Conservation (phyloP, 2,113 vertebrate genomes). For the Daphoenositta chrysoptera region DNA sequence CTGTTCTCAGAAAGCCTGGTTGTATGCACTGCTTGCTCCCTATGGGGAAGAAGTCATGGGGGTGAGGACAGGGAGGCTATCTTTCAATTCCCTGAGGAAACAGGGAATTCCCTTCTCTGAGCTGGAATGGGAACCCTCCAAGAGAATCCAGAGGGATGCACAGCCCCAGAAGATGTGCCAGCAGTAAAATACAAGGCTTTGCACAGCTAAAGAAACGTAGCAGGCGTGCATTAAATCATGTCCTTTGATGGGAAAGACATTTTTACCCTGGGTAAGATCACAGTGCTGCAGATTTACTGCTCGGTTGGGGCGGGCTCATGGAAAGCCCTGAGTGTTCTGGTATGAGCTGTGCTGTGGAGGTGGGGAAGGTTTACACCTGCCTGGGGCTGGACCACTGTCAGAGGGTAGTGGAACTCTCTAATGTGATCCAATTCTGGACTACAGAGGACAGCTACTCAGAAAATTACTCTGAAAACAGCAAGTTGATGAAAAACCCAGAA, state of each 20-base stretch:
- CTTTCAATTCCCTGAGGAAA: neutral
- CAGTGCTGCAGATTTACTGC: slow-evolving; percentile 5
- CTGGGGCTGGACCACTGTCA: neutral
- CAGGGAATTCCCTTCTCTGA: neutral
- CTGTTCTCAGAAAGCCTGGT: neutral
- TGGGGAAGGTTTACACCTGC: neutral
- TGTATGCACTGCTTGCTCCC: neutral
- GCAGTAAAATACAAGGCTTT: neutral
- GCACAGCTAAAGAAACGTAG: neutral
- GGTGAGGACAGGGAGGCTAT: neutral
- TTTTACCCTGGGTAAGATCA: neutral
- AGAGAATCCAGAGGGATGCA: neutral
- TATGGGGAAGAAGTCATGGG: neutral
- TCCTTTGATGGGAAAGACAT: neutral
- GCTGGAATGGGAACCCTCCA: neutral
- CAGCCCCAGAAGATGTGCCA: neutral
- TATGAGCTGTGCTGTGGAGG: neutral
- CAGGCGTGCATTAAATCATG: neutral
- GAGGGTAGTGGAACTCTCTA: neutral
- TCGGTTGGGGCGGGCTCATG: neutral
- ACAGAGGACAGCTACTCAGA: neutral
- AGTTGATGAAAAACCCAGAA: neutral
- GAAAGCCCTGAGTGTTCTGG: neutral
- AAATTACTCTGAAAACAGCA: neutral
- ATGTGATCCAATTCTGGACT: neutral